These are phyloP conservation scores for Trichogramma dendrolimi DNA, from an alignment of 2,888 invertebrate species.

Conservation along the genomic window DNA sequence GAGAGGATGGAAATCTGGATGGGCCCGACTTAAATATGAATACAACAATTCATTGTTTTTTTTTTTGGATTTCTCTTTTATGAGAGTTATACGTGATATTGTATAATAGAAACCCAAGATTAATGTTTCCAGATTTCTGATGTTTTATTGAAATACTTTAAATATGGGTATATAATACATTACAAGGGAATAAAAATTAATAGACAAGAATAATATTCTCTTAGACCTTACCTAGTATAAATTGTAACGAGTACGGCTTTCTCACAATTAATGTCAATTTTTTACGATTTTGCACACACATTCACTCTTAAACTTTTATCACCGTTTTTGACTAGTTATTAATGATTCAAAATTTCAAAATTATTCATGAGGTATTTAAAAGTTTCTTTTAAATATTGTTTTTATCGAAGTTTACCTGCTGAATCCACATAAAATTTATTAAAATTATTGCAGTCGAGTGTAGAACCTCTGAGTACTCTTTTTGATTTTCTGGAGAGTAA, in stretches of 20 bases:
- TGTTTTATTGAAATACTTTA: conserved; percentile 48
- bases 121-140: conserved; percentile 47
- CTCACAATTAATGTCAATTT: conserved; percentile 28
- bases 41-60: conserved; percentile 7
- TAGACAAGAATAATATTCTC: conserved; percentile 41
- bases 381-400: conserved; percentile 36
- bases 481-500: too few relatives aligned
- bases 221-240: conserved; percentile 44
- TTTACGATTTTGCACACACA: conserved; percentile 28
- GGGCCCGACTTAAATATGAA: conserved; percentile 28
- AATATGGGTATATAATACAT: conserved; percentile 42
- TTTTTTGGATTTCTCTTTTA: conserved; percentile 17
- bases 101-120: conserved; percentile 45
- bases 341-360: conserved; percentile 7
- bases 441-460: conserved; percentile 14
- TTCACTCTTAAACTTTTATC: conserved; percentile 26
- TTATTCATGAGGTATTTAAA: conserved; percentile 20
- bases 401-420: conserved; percentile 45
- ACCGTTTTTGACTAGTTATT: conserved; percentile 20
- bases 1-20: conserved; percentile 46
- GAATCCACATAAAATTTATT: conserved; percentile 40
- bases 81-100: conserved; percentile 33
- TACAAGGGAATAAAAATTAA: conserved; percentile 47
- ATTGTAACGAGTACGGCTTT: conserved; percentile 37
- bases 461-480: not conserved